Base-by-base conservation (phyloP, 2,797 vertebrate species). In the Aulostomus chinensis region DNA sequence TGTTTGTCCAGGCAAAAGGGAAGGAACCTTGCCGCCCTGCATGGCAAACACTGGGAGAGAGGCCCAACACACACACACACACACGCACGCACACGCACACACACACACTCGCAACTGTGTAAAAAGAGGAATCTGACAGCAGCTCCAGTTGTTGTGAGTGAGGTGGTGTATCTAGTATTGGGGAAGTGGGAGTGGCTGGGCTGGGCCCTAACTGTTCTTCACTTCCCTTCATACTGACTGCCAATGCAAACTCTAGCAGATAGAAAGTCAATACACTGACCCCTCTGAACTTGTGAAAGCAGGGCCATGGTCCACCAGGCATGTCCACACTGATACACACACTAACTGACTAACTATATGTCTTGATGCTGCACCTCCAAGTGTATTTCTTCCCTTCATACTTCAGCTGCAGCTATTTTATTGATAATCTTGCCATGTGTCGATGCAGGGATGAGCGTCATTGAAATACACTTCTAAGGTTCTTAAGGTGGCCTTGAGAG, bases 1-100 rank as follows among this genome's bases (percentile, higher is more conserved):
- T 89, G 83, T 90, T 89, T 91, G 88, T 90, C 86, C 86, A 78
- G 73, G 78, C 70, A 76, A 80, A 80, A 82, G 76, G 86, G 78
- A 90, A 88, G 83, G 85, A 89, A 87, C 80, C 54, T 62, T 52
- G 47, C 73, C 47, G 60, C 66, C 74, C 73, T 47, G 26, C 56
- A 76, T 62, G 66, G 76, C 86, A 88, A 76, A 83, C 83, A 84
- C 73, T 59, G 67, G 57, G 71, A 73, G 52, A 63, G 47, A 26
- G 68, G 58, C 52, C 53, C 9, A 9, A 50, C 24, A 21, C 53
- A 48, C 62, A 41, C 50, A 58, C 59, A 34, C 32, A 35, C 38
- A 61, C 33, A 36, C 34, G 37, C 29, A 32, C 33, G 49, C 48
- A 62, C 48, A 18, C 20, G 21, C 18, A 22, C 18, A 40, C 42